These are phyloP conservation scores for Scatophagus argus DNA, from an alignment of 2,113 vertebrate species.

Conservation along the genomic window DNA sequence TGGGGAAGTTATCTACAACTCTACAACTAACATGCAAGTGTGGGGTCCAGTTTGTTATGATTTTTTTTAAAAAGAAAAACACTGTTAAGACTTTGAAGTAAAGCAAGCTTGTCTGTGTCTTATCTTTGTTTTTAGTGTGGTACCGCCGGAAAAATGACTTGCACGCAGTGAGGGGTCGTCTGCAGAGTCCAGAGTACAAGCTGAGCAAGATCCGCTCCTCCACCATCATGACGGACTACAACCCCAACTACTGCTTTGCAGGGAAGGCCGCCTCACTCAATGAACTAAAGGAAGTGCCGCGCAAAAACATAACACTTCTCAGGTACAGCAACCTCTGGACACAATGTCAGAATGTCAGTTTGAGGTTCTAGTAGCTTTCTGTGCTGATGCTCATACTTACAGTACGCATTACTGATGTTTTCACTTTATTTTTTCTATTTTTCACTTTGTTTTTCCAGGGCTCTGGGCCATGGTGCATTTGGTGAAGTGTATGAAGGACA, in stretches of 20 bases:
- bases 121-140: constrained; percentile 82
- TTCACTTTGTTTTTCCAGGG: constrained; percentile 77
- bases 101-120: constrained; percentile 20
- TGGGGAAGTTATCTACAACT: constrained; percentile 43
- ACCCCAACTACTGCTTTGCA: constrained; percentile 94
- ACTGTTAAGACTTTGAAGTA: background rate
- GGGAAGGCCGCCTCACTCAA: constrained; percentile 87
- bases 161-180: constrained; percentile 82
- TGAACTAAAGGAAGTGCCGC: constrained; percentile 91
- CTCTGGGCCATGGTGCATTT: constrained; percentile 92
- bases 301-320: constrained; percentile 92
- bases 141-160: constrained; percentile 89
- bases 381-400: background rate
- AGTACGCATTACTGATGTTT: background rate
- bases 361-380: background rate
- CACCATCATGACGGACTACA: constrained; percentile 93
- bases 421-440: background rate
- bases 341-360: background rate
- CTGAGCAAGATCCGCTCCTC: constrained; percentile 93
- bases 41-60: constrained; percentile 25
- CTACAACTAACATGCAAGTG: constrained; percentile 19
- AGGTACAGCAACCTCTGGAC: constrained; percentile 76
- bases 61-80: background rate
- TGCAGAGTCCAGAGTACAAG: constrained; percentile 91
- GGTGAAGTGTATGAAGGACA: constrained; percentile 94